Percentiles rank a stretch among this genome's conserved stretches.
Evolutionary conservation across 2,797 vertebrate genomes (phyloP).

Genomic region (Sibirionetta formosa): DNA sequence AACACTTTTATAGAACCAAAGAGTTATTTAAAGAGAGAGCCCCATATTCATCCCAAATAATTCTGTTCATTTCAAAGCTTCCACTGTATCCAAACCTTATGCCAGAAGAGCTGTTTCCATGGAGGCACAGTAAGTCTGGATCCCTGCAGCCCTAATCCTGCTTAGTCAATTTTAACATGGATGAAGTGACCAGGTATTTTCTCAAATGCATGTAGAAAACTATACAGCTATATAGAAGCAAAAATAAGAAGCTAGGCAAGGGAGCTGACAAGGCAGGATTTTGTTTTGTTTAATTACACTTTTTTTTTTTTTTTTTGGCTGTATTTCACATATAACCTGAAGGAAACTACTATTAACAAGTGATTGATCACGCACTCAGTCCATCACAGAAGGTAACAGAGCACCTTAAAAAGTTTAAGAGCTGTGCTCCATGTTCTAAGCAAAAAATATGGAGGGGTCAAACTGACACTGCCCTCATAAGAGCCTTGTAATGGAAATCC

Average conservation of each 20-base stretch:
- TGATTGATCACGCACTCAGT: not conserved
- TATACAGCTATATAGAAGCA: not conserved
- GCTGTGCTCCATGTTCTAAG: not conserved
- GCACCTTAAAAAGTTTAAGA: not conserved
- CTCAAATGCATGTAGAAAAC: accelerated
- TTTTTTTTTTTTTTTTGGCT: no score
- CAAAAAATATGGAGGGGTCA: not conserved
- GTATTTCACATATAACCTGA: not conserved
- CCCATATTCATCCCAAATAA: not conserved
- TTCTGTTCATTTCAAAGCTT: not conserved
- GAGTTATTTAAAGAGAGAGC: not conserved
- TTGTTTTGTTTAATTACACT: no score
- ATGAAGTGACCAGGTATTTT: not conserved
- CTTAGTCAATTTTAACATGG: not conserved
- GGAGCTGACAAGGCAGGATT: no score
- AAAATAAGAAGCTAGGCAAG: not conserved
- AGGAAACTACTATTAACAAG: not conserved
- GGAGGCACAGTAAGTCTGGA: not conserved
- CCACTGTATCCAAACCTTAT: no score
- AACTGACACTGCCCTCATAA: not conserved
- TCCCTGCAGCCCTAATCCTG: not conserved
- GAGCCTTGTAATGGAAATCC: not conserved
- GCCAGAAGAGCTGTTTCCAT: not conserved
- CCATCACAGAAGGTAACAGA: not conserved
- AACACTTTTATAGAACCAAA: not conserved